Percentiles rank a stretch among this genome's conserved stretches.
Conservation (phyloP, 2,888 invertebrate species). For the Pheosia gnoma region DNA sequence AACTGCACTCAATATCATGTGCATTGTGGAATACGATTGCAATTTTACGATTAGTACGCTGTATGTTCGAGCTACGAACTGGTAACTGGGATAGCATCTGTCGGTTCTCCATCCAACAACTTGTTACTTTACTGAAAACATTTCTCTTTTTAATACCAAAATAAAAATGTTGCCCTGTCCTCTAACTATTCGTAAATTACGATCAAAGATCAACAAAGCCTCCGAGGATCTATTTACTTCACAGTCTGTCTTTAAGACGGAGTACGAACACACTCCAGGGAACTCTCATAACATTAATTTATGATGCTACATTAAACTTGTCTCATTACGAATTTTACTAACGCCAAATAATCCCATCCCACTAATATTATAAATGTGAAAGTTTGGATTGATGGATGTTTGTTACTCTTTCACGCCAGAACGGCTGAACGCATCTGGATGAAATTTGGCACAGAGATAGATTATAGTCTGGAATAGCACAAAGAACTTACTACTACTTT, state of each 20-base stretch:
- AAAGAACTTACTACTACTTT: too few relatives aligned
- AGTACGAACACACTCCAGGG: constrained; percentile 61
- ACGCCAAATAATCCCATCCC: too few relatives aligned
- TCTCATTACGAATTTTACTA: not conserved
- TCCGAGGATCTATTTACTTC: constrained; percentile 65
- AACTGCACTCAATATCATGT: constrained; percentile 4
- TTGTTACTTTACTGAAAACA: not conserved
- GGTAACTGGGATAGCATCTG: not conserved
- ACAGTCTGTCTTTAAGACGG: constrained; percentile 66
- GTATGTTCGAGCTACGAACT: not conserved
- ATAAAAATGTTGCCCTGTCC: constrained; percentile 26
- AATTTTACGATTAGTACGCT: constrained; percentile 7
- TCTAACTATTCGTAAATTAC: constrained; percentile 55
- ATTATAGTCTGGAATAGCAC: too few relatives aligned
- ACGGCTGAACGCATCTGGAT: too few relatives aligned
- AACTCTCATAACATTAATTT: constrained; percentile 58
- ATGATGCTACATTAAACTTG: constrained; percentile 11
- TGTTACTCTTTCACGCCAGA: too few relatives aligned
- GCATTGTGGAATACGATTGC: constrained; percentile 5
- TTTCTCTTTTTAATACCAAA: constrained; percentile 3
- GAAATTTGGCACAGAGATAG: too few relatives aligned
- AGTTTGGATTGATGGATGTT: too few relatives aligned
- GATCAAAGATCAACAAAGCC: constrained; percentile 58
- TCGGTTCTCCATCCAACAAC: not conserved
- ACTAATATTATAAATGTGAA: too few relatives aligned